These are phyloP conservation scores for Drosophila bunnanda DNA, from an alignment of 2,888 invertebrate genomes.

Conservation along the genomic window DNA sequence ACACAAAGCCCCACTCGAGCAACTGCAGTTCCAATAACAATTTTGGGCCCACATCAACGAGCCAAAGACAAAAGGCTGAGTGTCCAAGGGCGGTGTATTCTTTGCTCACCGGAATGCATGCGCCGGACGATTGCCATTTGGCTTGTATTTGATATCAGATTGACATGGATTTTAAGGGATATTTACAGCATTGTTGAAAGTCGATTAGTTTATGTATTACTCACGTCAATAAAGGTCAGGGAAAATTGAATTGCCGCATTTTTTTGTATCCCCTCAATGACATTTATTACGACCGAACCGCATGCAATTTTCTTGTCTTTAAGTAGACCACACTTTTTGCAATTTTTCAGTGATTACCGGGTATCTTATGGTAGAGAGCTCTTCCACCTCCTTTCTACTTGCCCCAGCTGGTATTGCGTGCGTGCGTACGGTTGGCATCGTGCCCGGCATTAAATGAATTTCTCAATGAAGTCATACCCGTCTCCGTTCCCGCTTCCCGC, in stretches of 20 bases:
- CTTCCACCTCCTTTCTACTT: neutral
- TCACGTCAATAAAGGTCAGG: neutral
- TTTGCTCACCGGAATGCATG: conserved; percentile 1
- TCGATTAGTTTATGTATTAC: neutral
- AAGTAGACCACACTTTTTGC: neutral
- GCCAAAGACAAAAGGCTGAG: conserved; percentile 16
- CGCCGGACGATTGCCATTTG: neutral
- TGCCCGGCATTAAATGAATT: conserved; percentile 59
- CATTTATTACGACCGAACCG: too few species aligned
- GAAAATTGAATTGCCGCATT: neutral
- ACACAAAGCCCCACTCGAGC: conserved; percentile 24
- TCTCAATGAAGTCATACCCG: conserved; percentile 50
- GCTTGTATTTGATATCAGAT: neutral
- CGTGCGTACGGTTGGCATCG: conserved; percentile 48
- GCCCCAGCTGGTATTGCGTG: conserved; percentile 21
- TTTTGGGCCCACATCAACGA: conserved; percentile 14
- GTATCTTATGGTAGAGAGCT: conserved; percentile 7
- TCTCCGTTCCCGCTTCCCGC: neutral
- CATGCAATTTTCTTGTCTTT: neutral
- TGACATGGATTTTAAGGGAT: neutral
- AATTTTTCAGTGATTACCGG: neutral
- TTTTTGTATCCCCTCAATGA: neutral
- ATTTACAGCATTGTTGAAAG: neutral
- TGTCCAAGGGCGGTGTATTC: neutral
- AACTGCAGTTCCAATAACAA: conserved; percentile 23